phyloP scores from a whole-genome alignment of 2,797 vertebrate genomes.

The Microchirus variegatus region DNA sequence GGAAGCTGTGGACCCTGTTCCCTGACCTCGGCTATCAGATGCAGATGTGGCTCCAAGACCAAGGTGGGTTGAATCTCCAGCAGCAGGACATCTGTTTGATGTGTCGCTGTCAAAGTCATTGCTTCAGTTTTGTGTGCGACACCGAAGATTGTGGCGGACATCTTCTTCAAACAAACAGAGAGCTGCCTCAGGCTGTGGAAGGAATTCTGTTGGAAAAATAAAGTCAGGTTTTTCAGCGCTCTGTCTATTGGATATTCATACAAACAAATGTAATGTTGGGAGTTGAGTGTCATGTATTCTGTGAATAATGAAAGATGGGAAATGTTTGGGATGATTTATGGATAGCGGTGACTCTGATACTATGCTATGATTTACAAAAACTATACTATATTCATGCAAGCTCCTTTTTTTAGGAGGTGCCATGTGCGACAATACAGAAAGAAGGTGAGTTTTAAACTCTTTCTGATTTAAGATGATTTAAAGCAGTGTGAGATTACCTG shows the following conservation, averaged over 20 bases:
- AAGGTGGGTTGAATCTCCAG: constrained; percentile 78
- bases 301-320: not conserved
- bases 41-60: constrained; percentile 92
- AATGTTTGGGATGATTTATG: not conserved
- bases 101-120: fast-evolving
- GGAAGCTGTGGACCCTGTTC: constrained; percentile 91
- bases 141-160: constrained; percentile 4
- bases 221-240: not conserved
- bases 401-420: constrained; percentile 86
- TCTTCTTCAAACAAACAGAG: constrained; percentile 2
- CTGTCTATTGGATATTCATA: not conserved
- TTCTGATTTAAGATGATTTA: not conserved
- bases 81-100: not conserved
- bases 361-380: not conserved
- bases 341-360: not conserved
- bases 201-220: constrained; percentile 1
- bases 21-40: constrained; percentile 91
- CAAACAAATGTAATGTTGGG: not conserved
- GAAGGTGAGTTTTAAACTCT: constrained; percentile 83
- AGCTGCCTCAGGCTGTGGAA: not conserved
- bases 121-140: not conserved
- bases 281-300: not conserved
- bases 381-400: not conserved
- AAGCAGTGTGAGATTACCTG: not conserved
- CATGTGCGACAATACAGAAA: constrained; percentile 89